These are phyloP conservation scores for Tipula vernalis DNA, from an alignment of 2,888 invertebrate genomes.

Conservation along the genomic window DNA sequence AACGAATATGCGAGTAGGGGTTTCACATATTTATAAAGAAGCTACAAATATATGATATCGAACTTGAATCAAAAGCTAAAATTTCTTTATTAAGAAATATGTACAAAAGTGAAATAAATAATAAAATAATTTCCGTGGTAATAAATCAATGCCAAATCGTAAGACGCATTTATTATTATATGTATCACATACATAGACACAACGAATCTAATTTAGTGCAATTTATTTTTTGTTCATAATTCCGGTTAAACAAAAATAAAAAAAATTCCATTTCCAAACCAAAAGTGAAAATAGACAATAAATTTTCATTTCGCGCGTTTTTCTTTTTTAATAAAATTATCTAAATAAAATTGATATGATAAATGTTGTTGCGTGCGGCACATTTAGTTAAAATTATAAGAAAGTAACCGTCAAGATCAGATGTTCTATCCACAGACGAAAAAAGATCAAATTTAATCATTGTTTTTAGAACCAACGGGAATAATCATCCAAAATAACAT, in stretches of 20 bases:
- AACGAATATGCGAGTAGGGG: not conserved
- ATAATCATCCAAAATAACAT: too few species aligned
- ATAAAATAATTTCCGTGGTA: not conserved
- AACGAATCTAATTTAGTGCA: not conserved
- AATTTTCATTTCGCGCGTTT: not conserved
- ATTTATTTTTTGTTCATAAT: not conserved
- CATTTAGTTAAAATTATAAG: too few species aligned
- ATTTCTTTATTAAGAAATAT: not conserved
- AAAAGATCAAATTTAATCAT: too few species aligned
- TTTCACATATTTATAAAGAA: not conserved
- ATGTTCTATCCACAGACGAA: too few species aligned
- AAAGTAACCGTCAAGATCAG: too few species aligned
- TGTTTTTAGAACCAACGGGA: too few species aligned
- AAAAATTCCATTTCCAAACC: not conserved
- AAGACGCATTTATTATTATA: not conserved
- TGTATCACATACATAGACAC: not conserved
- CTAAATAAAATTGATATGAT: too few species aligned
- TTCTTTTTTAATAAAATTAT: not conserved
- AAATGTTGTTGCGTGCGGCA: too few species aligned
- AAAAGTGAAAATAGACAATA: not conserved
- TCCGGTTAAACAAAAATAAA: not conserved
- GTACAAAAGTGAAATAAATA: not conserved
- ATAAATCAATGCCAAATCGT: not conserved
- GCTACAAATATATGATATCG: not conserved
- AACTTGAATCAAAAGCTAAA: not conserved